Evolutionary conservation across 30 jellyfish, hydroid and myxozoan genomes (phyloP), one percentile per base, ranked within the genome.

Genomic region (Aurelia aurita): DNA sequence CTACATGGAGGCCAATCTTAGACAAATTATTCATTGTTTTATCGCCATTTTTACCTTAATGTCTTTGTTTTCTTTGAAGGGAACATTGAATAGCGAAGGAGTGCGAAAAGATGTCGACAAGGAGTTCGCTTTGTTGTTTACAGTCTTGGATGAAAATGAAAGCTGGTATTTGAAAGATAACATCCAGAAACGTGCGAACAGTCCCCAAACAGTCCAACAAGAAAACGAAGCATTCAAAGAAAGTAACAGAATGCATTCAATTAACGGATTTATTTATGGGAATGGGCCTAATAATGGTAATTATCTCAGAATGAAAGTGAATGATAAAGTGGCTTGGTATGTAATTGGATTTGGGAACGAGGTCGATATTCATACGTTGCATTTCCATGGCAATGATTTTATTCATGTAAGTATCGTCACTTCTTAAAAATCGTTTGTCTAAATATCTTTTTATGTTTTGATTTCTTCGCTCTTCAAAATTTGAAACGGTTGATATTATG

Each of bases 261-360:
- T 85, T 19, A 85, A 85, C 45, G 95, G 95, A 0, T 85, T 10
- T 29, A 73, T 85, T 45, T 85, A 85, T 29, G 95, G 95, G 7
- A 85, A 85, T 85, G 95, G 89, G 62, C 93, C 93, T 20, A 69
- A 63, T 11, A 70, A 71, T 59, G 93, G 93, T 5, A 64, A 43
- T 67, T 49, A 58, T 46, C 19, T 60, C 16, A 67, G 19, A 20
- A 85, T 85, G 95, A 74, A 47, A 21, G 47, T 25, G 21, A 75
- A 75, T 39, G 70, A 74, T 8, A 73, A 58, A 64, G 80, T 85
- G 32, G 89, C 85, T 29, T 85, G 95, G 95, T 85, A 85, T 45
- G 61, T 85, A 44, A 69, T 85, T n/a, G 95, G 95, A 47, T 31
- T 85, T 53, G 95, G 95, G 39, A 67, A 75, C 71, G 95, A 85